A percentile compares a stretch with the other conserved stretches of the same genome.
phyloP scores from a whole-genome alignment of 37 sponge, comb jelly and placozoan species.

The Halichondria panicea region DNA sequence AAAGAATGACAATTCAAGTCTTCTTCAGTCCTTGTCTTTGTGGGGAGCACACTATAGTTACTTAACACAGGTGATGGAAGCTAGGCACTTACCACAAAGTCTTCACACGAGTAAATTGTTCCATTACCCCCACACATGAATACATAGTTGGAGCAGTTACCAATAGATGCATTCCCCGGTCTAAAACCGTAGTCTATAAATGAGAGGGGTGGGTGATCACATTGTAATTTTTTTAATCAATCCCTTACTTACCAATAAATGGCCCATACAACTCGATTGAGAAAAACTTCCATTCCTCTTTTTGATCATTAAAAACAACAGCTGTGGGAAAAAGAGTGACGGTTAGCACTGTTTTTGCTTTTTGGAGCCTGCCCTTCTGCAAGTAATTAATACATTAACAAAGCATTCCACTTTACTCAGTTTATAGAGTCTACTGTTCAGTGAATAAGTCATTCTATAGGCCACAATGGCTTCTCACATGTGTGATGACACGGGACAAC shows the following conservation, averaged over 20 bases:
- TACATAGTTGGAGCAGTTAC: constrained; percentile 2
- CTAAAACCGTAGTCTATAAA: neutral
- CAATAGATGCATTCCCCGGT: neutral
- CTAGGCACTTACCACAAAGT: neutral
- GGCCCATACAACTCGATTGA: constrained; percentile 3
- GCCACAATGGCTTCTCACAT: too few species aligned
- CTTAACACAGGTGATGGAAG: neutral
- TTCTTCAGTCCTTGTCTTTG: neutral
- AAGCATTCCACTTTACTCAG: too few species aligned
- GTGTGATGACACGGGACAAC: too few species aligned
- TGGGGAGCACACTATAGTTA: neutral
- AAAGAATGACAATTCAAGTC: constrained; percentile 1
- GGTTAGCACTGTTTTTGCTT: neutral
- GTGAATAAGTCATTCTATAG: too few species aligned
- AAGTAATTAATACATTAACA: too few species aligned
- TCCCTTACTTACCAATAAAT: constrained; percentile 11
- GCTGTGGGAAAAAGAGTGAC: constrained; percentile 5
- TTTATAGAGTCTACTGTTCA: too few species aligned
- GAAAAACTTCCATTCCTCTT: constrained; percentile 14
- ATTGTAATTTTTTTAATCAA: neutral
- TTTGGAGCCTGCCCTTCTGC: neutral
- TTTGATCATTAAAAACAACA: neutral
- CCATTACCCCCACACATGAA: constrained; percentile 9
- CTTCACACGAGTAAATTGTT: neutral
- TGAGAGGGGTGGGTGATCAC: neutral